A percentile compares a stretch with the other conserved stretches of the same genome.
Evolutionary conservation across 2,888 invertebrate species (phyloP).

Genomic region (Luperina testacea): DNA sequence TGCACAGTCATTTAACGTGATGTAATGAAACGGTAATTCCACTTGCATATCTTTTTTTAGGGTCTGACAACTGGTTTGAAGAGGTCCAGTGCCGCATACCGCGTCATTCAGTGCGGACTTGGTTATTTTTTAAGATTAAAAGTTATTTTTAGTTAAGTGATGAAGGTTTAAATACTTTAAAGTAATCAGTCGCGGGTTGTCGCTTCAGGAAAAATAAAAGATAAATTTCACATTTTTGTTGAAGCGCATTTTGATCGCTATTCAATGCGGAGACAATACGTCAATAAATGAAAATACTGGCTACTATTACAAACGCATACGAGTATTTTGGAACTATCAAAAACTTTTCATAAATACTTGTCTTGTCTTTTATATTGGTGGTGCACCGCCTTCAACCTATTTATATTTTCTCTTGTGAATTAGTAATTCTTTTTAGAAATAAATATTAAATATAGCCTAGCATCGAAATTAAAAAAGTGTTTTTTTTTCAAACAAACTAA

Average conservation of each 20-base stretch:
- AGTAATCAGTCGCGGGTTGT: slow-evolving; percentile 1
- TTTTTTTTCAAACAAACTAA: too few relatives aligned
- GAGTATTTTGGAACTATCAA: too few relatives aligned
- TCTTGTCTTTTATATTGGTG: too few relatives aligned
- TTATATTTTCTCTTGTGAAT: too few relatives aligned
- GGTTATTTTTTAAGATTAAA: slow-evolving; percentile 32
- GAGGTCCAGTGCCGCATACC: not conserved
- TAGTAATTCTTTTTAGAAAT: too few relatives aligned
- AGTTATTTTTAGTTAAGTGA: slow-evolving; percentile 32
- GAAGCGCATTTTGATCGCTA: not conserved
- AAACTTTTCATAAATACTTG: too few relatives aligned
- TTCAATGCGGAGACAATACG: too few relatives aligned
- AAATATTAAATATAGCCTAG: too few relatives aligned
- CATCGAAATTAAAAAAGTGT: too few relatives aligned
- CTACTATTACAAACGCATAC: too few relatives aligned
- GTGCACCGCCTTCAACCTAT: too few relatives aligned
- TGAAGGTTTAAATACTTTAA: slow-evolving; percentile 16
- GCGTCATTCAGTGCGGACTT: slow-evolving; percentile 17
- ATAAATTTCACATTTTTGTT: not conserved
- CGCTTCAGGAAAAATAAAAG: not conserved
- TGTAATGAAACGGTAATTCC: slow-evolving; percentile 41
- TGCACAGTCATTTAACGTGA: slow-evolving; percentile 16
- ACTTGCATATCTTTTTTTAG: slow-evolving; percentile 37
- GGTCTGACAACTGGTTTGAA: slow-evolving; percentile 27
- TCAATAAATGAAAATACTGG: too few relatives aligned